Conservation (phyloP, 1,140 invertebrate species). For the Nixonia krombeini region DNA sequence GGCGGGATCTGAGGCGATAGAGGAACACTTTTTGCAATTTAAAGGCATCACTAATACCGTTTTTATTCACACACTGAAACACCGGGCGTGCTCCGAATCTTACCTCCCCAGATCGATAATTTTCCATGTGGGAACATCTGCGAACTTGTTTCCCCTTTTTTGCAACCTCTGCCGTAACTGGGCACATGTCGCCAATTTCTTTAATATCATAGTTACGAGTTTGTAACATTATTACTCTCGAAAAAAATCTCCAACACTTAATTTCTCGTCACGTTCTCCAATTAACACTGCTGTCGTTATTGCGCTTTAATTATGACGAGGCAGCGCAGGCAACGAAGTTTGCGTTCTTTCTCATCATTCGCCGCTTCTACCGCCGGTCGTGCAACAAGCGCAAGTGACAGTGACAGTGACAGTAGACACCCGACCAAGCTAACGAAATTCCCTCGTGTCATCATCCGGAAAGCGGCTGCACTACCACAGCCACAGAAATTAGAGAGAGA, state of each 20-base stretch:
- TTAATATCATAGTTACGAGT: constrained; percentile 13
- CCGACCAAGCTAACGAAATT: not conserved
- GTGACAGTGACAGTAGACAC: not conserved
- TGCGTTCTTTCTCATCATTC: not conserved
- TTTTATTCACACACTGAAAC: too few relatives aligned
- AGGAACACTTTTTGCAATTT: too few relatives aligned
- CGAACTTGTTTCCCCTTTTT: not conserved
- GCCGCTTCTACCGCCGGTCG: not conserved
- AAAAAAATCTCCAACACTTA: constrained; percentile 31
- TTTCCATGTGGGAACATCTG: too few relatives aligned
- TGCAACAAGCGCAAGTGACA: too few relatives aligned
- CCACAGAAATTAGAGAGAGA: too few relatives aligned
- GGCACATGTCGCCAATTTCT: constrained; percentile 8
- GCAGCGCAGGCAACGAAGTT: constrained; percentile 1
- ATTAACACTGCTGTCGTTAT: constrained; percentile 41
- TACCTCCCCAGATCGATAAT: too few relatives aligned
- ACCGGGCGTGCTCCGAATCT: too few relatives aligned
- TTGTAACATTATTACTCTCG: constrained; percentile 20
- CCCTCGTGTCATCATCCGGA: not conserved
- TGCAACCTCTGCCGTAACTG: constrained; percentile 17
- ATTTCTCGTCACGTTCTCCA: constrained; percentile 43
- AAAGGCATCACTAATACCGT: too few relatives aligned
- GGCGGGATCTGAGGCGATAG: too few relatives aligned
- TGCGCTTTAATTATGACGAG: constrained; percentile 32
- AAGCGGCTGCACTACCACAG: not conserved